Percentiles rank a stretch among this genome's conserved stretches.
phyloP scores from a whole-genome alignment of 2,888 invertebrate species.

The Deladenus siricidicola region DNA sequence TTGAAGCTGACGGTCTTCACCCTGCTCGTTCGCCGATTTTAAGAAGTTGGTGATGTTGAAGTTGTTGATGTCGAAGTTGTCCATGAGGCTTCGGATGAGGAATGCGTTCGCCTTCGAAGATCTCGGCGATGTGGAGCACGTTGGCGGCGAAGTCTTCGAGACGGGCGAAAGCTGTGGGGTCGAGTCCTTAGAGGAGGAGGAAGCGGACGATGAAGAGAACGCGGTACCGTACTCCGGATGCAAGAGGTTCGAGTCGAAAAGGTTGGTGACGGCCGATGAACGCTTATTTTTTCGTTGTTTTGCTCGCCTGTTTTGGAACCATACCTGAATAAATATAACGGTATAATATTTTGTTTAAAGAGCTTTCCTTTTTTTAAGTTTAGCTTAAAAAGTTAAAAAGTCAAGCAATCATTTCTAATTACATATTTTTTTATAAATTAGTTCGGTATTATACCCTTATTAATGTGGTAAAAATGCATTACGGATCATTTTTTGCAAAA shows the following conservation, averaged over 20 bases:
- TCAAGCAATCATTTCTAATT: no score
- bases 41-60: neutral
- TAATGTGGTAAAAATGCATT: no score
- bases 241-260: constrained; percentile 4
- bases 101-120: constrained; percentile 1
- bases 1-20: neutral
- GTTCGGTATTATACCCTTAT: no score
- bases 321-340: constrained; percentile 9
- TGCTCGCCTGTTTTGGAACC: constrained; percentile 19
- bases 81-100: constrained; percentile 1
- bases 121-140: neutral
- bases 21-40: neutral
- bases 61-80: neutral
- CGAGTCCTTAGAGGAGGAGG: constrained; percentile 13
- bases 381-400: no score
- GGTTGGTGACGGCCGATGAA: neutral
- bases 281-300: constrained; percentile 11
- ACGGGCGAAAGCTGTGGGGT: constrained; percentile 16
- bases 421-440: no score
- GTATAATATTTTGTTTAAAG: no score
- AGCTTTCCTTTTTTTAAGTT: no score
- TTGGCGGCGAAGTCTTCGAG: neutral
- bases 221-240: constrained; percentile 7
- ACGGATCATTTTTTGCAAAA: no score
- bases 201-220: constrained; percentile 12